Evolutionary conservation across 2,797 vertebrate genomes (phyloP).

Genomic region (Pitangus sulphuratus): DNA sequence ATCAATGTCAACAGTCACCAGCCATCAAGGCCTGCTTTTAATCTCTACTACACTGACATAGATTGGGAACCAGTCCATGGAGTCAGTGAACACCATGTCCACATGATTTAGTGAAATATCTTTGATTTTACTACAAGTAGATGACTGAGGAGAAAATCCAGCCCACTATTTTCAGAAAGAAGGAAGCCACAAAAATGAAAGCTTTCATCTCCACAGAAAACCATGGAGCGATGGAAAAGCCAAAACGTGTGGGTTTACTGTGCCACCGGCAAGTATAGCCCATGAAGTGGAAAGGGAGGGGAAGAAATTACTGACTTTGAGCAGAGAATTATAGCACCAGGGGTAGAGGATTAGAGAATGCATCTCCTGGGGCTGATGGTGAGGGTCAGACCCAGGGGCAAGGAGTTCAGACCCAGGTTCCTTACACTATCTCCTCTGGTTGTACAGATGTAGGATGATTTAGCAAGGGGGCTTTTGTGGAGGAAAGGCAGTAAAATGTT

Average conservation of each 20-base stretch:
- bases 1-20: not conserved
- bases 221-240: not conserved
- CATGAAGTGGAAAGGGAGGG: not conserved
- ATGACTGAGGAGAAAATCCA: not conserved
- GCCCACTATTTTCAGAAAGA: not conserved
- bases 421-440: not conserved
- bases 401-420: not conserved
- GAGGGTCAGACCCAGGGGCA: rapidly evolving
- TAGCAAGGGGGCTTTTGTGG: not conserved
- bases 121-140: not conserved
- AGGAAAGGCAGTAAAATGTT: not conserved
- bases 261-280: not conserved
- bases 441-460: not conserved
- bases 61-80: not conserved
- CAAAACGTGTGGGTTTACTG: not conserved
- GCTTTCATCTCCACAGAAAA: rapidly evolving
- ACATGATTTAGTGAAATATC: not conserved
- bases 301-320: not conserved
- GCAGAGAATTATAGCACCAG: not conserved
- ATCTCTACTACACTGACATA: not conserved
- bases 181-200: not conserved
- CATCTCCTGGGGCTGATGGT: rapidly evolving
- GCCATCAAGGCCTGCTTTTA: not conserved
- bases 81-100: not conserved
- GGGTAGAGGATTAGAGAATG: not conserved